phyloP scores from a whole-genome alignment of 53 echinoderm and acorn worm species.

The Temnopleurus reevesii region DNA sequence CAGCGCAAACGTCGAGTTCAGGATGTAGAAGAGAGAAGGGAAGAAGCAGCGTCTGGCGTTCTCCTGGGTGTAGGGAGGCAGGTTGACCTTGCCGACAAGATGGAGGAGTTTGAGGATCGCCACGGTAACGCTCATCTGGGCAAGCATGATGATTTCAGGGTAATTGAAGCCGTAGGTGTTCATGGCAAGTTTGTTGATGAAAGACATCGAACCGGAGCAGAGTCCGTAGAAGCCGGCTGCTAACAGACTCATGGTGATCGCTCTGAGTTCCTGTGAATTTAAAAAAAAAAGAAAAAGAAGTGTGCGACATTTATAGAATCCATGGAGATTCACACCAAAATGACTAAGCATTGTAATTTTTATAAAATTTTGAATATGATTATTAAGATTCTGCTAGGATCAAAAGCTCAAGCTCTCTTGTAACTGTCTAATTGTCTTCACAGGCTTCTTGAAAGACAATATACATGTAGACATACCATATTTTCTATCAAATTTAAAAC shows the following conservation, averaged over 20 bases:
- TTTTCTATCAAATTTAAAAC: too few species aligned
- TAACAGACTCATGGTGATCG: conserved; percentile 57
- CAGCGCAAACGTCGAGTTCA: conserved; percentile 78
- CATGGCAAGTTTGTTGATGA: conserved; percentile 78
- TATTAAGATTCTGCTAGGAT: too few species aligned
- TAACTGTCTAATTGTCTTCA: too few species aligned
- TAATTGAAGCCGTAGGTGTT: conserved; percentile 74
- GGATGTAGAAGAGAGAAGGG: conserved; percentile 74
- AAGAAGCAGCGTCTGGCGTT: conserved; percentile 62
- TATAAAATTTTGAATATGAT: too few species aligned
- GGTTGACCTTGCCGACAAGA: conserved; percentile 22
- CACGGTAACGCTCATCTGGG: conserved; percentile 79
- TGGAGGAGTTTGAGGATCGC: conserved; percentile 56
- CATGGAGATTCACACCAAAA: too few species aligned
- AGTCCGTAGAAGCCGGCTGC: conserved; percentile 85
- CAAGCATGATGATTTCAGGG: conserved; percentile 76
- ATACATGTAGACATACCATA: too few species aligned
- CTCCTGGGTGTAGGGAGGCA: conserved; percentile 39
- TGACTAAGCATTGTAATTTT: too few species aligned
- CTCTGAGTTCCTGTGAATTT: neutral
- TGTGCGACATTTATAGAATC: neutral
- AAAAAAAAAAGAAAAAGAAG: too few species aligned
- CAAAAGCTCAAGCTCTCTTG: too few species aligned
- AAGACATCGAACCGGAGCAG: conserved; percentile 83
- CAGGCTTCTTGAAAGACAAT: too few species aligned